phyloP scores from a whole-genome alignment of 1,140 invertebrate species.

The Phenacoccus solenopsis region DNA sequence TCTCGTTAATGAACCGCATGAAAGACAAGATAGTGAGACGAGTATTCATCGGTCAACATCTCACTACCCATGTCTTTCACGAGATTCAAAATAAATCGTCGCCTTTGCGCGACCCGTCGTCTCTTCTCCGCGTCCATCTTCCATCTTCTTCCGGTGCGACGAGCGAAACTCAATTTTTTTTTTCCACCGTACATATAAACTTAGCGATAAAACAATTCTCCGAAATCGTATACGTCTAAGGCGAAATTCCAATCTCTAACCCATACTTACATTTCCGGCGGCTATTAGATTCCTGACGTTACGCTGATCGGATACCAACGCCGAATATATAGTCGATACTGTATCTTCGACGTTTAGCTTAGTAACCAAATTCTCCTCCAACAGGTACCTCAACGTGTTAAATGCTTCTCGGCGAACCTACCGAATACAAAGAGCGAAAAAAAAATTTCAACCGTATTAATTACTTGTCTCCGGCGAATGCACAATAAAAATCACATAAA shows the following conservation, averaged over 20 bases:
- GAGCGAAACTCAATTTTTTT: neutral
- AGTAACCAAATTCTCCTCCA: neutral
- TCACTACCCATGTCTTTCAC: conserved; percentile 95
- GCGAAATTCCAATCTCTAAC: no score
- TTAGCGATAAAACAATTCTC: no score
- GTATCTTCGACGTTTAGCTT: neutral
- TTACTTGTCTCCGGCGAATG: neutral
- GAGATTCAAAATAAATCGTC: conserved; percentile 19
- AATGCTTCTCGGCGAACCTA: neutral
- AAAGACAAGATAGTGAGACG: conserved; percentile 93
- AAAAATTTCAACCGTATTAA: no score
- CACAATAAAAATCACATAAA: neutral
- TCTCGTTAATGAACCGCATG: conserved; percentile 42
- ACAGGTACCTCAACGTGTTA: neutral
- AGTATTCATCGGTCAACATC: conserved; percentile 45
- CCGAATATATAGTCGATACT: neutral
- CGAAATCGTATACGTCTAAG: no score
- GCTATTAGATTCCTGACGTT: neutral
- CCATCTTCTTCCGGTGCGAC: no score
- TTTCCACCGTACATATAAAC: no score
- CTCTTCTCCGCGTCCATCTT: no score
- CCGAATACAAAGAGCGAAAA: no score
- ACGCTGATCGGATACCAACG: neutral
- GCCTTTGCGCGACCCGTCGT: no score
- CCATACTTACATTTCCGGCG: conserved; percentile 12